These are phyloP conservation scores for Columbina picui DNA, from an alignment of 2,113 vertebrate genomes.

Conservation along the genomic window DNA sequence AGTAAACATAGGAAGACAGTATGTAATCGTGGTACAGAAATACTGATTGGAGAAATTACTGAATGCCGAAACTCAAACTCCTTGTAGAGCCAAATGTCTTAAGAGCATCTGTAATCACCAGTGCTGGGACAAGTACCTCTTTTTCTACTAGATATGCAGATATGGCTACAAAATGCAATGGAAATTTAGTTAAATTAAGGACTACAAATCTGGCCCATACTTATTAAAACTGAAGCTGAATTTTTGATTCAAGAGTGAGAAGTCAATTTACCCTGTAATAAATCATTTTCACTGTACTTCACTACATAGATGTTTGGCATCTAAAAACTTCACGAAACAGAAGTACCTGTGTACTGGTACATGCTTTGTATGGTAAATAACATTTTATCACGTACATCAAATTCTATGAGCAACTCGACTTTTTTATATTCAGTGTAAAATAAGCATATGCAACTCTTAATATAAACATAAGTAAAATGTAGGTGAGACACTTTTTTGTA, in stretches of 20 bases:
- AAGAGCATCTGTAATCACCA: neutral
- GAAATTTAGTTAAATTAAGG: neutral
- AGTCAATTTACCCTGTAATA: neutral
- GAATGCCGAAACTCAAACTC: neutral
- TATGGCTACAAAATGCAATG: neutral
- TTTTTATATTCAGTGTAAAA: neutral
- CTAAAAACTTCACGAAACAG: neutral
- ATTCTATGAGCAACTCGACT: neutral
- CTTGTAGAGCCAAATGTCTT: neutral
- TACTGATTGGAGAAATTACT: neutral
- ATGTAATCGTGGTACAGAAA: neutral
- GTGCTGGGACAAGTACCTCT: neutral
- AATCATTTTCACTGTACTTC: neutral
- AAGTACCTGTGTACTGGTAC: conserved; percentile 24
- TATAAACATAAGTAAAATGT: neutral
- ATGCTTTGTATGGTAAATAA: conserved; percentile 61
- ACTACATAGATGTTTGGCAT: neutral
- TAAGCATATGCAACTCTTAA: neutral
- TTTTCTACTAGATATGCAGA: neutral
- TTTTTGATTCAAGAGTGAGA: neutral
- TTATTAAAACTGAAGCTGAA: neutral
- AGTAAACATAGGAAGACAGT: neutral
- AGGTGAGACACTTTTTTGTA: neutral
- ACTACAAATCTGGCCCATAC: neutral
- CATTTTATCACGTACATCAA: conserved; percentile 69